Conservation (phyloP, 2,888 invertebrate genomes). For the Prosopocoilus inquinatus region DNA sequence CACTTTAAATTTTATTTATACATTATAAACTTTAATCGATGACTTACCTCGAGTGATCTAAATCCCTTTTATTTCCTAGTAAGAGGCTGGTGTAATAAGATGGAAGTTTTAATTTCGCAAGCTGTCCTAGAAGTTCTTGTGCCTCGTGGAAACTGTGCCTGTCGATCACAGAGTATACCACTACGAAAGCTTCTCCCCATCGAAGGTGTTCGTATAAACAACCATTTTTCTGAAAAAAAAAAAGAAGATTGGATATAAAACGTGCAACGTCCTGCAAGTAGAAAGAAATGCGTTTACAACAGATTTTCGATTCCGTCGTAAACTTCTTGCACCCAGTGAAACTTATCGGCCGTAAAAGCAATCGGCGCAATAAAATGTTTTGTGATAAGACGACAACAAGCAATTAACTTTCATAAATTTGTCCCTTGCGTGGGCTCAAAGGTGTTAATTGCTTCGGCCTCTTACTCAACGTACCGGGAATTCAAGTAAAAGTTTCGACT, state of each 20-base stretch:
- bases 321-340: too few relatives aligned
- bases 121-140: slow-evolving; percentile 66
- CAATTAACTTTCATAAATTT: not conserved
- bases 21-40: too few relatives aligned
- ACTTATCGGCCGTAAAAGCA: not conserved
- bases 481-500: too few relatives aligned
- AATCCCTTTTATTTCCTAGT: slow-evolving; percentile 77
- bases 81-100: slow-evolving; percentile 75
- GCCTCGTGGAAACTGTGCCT: slow-evolving; percentile 74
- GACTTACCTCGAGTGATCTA: slow-evolving; percentile 73
- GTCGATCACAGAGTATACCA: slow-evolving; percentile 79
- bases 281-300: too few relatives aligned
- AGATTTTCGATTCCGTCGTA: too few relatives aligned
- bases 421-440: slow-evolving; percentile 12
- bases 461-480: slow-evolving; percentile 11
- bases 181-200: slow-evolving; percentile 81
- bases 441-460: slow-evolving; percentile 19
- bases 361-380: not conserved
- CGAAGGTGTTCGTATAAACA: slow-evolving; percentile 73
- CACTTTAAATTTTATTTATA: too few relatives aligned
- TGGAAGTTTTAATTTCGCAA: slow-evolving; percentile 70
- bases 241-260: too few relatives aligned
- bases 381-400: not conserved
- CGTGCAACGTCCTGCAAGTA: too few relatives aligned
- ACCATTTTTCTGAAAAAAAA: slow-evolving; percentile 63